Evolutionary conservation across 2,888 invertebrate species (phyloP).

Genomic region (Ptychoptera albimana): DNA sequence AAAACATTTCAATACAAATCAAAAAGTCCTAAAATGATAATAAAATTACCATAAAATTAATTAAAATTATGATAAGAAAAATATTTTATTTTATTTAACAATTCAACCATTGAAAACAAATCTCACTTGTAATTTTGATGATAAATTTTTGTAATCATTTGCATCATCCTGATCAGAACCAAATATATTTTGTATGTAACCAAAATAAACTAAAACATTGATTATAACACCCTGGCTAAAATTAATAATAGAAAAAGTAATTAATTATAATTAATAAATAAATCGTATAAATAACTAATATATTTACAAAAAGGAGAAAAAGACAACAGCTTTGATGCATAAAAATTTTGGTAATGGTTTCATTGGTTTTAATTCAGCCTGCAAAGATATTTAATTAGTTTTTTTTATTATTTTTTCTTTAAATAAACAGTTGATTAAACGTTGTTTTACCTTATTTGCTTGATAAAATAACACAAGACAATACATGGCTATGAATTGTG

Average conservation of each 20-base stretch:
- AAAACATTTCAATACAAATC: constrained; percentile 95
- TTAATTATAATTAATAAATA: neutral
- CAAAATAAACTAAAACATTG: constrained; percentile 68
- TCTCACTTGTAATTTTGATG: constrained; percentile 67
- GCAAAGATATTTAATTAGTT: neutral
- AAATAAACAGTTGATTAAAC: too few relatives aligned
- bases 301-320: constrained; percentile 95
- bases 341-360: constrained; percentile 89
- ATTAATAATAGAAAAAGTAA: constrained; percentile 16
- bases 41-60: constrained; percentile 5
- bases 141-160: constrained; percentile 52
- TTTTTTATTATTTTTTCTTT: too few relatives aligned
- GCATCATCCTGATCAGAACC: constrained; percentile 41
- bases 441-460: constrained; percentile 61
- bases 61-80: neutral
- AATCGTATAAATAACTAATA: constrained; percentile 1
- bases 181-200: constrained; percentile 62
- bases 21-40: constrained; percentile 63
- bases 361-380: constrained; percentile 69
- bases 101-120: too few relatives aligned
- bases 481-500: constrained; percentile 94
- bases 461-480: constrained; percentile 86
- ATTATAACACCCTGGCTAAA: constrained; percentile 84
- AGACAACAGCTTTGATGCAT: constrained; percentile 94
- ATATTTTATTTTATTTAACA: neutral